phyloP scores from a whole-genome alignment of 2,113 vertebrate genomes.

The Chlorodrepanis virens region DNA sequence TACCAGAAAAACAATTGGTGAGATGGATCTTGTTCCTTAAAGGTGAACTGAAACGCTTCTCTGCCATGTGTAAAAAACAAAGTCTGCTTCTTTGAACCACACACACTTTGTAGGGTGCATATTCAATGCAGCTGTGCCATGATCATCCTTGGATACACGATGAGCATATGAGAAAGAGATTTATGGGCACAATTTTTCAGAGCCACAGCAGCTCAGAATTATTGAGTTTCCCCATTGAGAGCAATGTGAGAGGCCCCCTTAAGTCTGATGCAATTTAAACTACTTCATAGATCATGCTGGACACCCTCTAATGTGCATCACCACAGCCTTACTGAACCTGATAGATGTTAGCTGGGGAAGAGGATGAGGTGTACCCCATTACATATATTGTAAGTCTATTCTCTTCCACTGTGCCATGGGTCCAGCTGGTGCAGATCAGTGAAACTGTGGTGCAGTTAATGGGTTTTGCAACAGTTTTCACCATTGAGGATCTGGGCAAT shows the following conservation, averaged over 20 bases:
- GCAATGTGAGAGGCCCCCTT: slow-evolving; percentile 5
- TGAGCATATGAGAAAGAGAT: not conserved
- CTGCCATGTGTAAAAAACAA: not conserved
- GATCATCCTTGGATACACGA: not conserved
- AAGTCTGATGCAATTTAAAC: slow-evolving; percentile 50
- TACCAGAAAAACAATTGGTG: not conserved
- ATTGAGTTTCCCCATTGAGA: slow-evolving; percentile 3
- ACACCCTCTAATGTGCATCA: not conserved
- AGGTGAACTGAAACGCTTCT: not conserved
- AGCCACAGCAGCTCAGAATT: not conserved
- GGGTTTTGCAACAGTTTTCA: not conserved
- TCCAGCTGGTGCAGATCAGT: not conserved
- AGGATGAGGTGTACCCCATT: not conserved
- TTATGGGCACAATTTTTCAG: slow-evolving; percentile 25
- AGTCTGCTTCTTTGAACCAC: not conserved
- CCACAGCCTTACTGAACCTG: not conserved
- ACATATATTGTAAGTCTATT: not conserved
- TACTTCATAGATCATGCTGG: slow-evolving; percentile 36
- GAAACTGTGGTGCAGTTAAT: not conserved
- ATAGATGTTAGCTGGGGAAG: not conserved
- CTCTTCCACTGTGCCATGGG: not conserved
- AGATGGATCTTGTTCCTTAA: not conserved
- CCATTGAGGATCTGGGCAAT: not conserved
- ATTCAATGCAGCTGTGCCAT: not conserved
- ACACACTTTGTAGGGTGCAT: not conserved